These are phyloP conservation scores for Oedothorax gibbosus DNA, from an alignment of 1,140 invertebrate species.

Conservation along the genomic window DNA sequence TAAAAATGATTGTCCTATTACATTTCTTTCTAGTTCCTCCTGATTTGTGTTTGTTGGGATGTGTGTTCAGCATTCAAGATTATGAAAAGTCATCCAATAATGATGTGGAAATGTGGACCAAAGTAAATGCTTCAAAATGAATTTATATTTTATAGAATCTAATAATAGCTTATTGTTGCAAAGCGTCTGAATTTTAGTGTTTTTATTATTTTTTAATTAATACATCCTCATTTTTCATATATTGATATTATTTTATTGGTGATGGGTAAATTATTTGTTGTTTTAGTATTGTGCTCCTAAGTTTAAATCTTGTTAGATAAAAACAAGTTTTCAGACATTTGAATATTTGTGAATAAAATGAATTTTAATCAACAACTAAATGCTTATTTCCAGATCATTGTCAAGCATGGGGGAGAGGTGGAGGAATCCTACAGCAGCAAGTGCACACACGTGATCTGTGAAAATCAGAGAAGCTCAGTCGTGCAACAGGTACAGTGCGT, in stretches of 20 bases:
- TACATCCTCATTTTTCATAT: too few relatives aligned
- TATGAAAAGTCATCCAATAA: conserved; percentile 72
- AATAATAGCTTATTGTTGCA: background rate
- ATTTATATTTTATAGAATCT: background rate
- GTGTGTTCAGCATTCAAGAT: conserved; percentile 89
- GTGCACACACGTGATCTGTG: conserved; percentile 92
- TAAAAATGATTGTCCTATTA: background rate
- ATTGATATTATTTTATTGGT: too few relatives aligned
- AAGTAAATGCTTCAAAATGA: conserved; percentile 67
- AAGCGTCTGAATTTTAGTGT: background rate
- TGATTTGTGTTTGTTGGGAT: conserved; percentile 89
- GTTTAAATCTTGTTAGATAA: background rate
- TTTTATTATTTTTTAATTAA: background rate
- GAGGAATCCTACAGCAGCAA: conserved; percentile 84
- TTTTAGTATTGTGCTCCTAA: background rate
- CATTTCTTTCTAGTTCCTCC: conserved; percentile 77
- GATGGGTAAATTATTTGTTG: too few relatives aligned
- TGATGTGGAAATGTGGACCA: conserved; percentile 80
- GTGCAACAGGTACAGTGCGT: conserved; percentile 78
- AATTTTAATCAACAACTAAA: background rate
- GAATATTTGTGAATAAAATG: background rate
- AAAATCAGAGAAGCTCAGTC: conserved; percentile 87
- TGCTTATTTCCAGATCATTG: conserved; percentile 74
- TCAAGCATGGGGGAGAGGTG: conserved; percentile 89
- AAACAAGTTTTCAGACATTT: background rate